Base-by-base conservation (phyloP, 2,113 vertebrate species). In the Potamarius usumacintae region DNA sequence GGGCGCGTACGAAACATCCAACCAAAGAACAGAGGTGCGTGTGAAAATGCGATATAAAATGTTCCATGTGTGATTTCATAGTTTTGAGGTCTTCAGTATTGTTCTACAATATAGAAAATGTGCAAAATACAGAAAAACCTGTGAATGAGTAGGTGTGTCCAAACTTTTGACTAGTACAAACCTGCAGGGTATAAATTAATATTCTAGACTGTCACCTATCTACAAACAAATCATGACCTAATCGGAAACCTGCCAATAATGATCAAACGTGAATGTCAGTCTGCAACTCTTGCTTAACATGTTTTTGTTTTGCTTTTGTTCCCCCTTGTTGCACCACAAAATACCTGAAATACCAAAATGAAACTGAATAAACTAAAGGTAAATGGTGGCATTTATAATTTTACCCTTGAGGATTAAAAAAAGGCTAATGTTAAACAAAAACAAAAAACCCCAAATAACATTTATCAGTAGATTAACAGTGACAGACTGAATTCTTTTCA, bases 171-270 rank as follows among this genome's bases (percentile, higher is more conserved):
- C 4, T 42, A 42, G 42, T 42, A 42, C 42, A 42, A 42, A 42
- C 76, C 86, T 57, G 57, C 77, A 78, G 85, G 86, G 69, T 18
- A 87, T 27, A 69, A 30, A 82, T 69, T 67, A 81, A 57, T 30
- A 58, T 12, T 62, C 30, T 52, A 42, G 57, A 62, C 55, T 84
- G 86, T 63, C 76, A 67, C 65, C 84, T 55, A 14, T 58, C 2
- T 50, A 87, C 30, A 22, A 76, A 76, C 62, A 84, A 65, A 77
- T 22, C 58, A 12, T 30, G 50, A 7, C 25, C 48, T 76, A 83
- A 65, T 52, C 57, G 63, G 82, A 82, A 25, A 69, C 67, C 15
- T 22, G 69, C 74, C 60, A 83, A 83, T 71, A 55, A 60, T 76
- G 57, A 53, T 27, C 20, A 11, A 11, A 5, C 27, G n/a, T 15